Percentiles rank a stretch among this genome's conserved stretches.
These are phyloP conservation scores for Phengaris arion DNA, from an alignment of 2,888 invertebrate species.

Conservation along the genomic window DNA sequence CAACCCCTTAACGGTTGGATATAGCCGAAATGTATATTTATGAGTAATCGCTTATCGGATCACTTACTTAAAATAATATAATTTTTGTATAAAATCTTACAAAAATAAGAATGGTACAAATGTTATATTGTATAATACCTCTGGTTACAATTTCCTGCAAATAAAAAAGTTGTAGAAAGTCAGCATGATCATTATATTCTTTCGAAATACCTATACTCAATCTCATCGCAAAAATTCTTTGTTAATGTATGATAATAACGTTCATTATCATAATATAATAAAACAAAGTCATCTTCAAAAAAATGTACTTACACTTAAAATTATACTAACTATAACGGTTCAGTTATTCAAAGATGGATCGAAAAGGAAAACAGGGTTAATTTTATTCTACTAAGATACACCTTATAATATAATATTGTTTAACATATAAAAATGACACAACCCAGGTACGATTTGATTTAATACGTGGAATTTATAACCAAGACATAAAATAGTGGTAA, in stretches of 20 bases:
- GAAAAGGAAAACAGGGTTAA: background rate
- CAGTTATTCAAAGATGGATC: background rate
- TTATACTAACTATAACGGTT: background rate
- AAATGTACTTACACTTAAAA: slow-evolving; percentile 5
- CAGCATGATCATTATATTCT: background rate
- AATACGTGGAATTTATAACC: background rate
- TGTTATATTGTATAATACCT: background rate
- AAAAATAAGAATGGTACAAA: background rate
- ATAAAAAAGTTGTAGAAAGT: slow-evolving; percentile 14
- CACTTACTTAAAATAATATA: background rate
- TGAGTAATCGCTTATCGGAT: background rate
- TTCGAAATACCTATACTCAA: slow-evolving; percentile 15
- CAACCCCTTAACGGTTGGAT: background rate
- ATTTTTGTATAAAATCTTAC: background rate
- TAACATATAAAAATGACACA: slow-evolving; percentile 7
- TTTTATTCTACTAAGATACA: background rate
- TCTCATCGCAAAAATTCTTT: slow-evolving; percentile 6
- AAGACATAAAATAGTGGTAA: background rate
- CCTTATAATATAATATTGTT: background rate
- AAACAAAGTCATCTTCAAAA: slow-evolving; percentile 13
- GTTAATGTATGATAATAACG: slow-evolving; percentile 19
- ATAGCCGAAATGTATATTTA: background rate
- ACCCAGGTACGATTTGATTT: background rate
- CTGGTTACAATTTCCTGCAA: background rate
- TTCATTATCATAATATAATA: slow-evolving; percentile 16